Evolutionary conservation across 1,140 invertebrate genomes (phyloP).

Genomic region (Psilanteris sp.): DNA sequence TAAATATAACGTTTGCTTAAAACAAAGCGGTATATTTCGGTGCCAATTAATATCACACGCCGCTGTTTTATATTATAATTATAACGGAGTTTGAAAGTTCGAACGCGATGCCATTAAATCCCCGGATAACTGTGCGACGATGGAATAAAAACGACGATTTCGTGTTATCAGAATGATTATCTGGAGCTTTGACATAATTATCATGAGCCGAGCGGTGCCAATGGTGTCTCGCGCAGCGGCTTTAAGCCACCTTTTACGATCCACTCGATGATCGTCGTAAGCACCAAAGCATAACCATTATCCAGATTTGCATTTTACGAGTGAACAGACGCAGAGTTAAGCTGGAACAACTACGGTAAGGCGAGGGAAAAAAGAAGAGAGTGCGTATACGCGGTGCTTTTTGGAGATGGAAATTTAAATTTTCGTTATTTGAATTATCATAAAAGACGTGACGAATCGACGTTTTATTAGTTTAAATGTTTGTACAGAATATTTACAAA

Average conservation of each 20-base stretch:
- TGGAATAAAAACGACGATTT: slow-evolving; percentile 60
- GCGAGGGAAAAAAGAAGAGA: slow-evolving; percentile 2
- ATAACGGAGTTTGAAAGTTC: slow-evolving; percentile 6
- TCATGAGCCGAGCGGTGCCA: slow-evolving; percentile 48
- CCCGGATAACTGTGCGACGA: slow-evolving; percentile 11
- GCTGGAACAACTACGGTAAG: slow-evolving; percentile 16
- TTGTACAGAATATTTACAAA: too few relatives aligned
- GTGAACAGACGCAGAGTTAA: slow-evolving; percentile 51
- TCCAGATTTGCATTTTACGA: slow-evolving; percentile 75
- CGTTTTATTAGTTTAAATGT: not conserved
- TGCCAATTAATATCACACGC: not conserved
- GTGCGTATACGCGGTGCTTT: not conserved
- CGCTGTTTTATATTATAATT: slow-evolving; percentile 22
- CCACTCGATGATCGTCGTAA: slow-evolving; percentile 66
- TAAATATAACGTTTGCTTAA: too few relatives aligned
- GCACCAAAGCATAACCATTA: slow-evolving; percentile 65
- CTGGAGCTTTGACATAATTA: slow-evolving; percentile 68
- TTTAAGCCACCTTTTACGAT: slow-evolving; percentile 70
- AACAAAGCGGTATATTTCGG: too few relatives aligned
- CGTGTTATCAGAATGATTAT: slow-evolving; percentile 51
- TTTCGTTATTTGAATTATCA: not conserved
- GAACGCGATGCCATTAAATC: slow-evolving; percentile 14
- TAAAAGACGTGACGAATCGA: not conserved
- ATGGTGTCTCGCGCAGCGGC: slow-evolving; percentile 40
- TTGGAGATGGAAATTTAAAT: not conserved